Base-by-base conservation (phyloP, 2,888 invertebrate species). In the Pteria penguin region DNA sequence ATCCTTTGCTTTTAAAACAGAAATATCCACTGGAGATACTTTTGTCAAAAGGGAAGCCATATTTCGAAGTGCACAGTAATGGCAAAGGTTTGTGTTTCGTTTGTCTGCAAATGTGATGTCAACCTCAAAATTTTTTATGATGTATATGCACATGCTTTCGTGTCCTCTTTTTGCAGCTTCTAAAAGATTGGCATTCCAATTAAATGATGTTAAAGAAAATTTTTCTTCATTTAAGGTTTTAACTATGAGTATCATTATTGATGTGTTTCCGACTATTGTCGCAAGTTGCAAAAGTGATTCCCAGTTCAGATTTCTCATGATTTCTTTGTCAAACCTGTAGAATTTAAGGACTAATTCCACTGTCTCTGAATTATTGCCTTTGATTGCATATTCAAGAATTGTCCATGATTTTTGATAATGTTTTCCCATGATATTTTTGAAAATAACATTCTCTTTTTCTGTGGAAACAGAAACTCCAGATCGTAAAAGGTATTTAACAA, bases 31-130 rank as follows among this genome's bases (percentile, higher is more conserved):
- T 14, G 71, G 32, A 18, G 72, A 24, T n/a, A 82, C 68, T 11
- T 54, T 32, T 27, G 63, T 45, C 2, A 72, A 69, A 11, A 82
- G 32, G 4, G 63, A 54, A 24, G 45, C 32, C 65, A 78, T 70
- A 29, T 78, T 75, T 68, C 72, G 68, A 45, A 76, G 70, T 27
- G 76, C 78, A 36, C 75, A 79, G 36, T 75, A 79, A 67, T 82
- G 81, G 33, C 81, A 58, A 5, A 72, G 65, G 33, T 71, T 78
- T 58, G 58, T 75, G 2, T 77, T 77, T 33, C 55, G 22, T 0
- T 68, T 67, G 33, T 75, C 75, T 5, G 54, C 36, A 8, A 61
- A 55, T 0, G 31, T 52, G 22, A 72, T 55, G 32, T 79, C 77
- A 18, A 75, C 65, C 14, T 75, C 57, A 1, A 26, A 57, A 4